Conservation (phyloP, 64 coral and sea anemone genomes). For the Hydrozoanthus tunicans region DNA sequence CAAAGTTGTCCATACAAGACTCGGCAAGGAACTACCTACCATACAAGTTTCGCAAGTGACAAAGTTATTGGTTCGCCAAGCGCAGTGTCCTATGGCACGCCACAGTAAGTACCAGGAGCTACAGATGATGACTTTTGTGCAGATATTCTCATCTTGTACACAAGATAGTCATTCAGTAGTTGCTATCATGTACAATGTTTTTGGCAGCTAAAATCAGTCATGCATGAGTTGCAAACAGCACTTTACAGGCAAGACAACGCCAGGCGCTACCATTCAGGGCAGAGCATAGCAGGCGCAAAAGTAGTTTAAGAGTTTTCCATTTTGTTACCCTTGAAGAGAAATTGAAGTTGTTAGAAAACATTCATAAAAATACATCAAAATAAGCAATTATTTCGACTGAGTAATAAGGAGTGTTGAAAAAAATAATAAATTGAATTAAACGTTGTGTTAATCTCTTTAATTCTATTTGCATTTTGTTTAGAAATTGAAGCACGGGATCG, state of each 20-base stretch:
- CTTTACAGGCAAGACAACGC: conserved; percentile 61
- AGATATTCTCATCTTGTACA: conserved; percentile 36
- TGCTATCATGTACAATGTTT: conserved; percentile 55
- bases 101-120: conserved; percentile 42
- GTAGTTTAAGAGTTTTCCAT: background rate
- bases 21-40: conserved; percentile 61
- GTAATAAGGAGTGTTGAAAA: too few species aligned
- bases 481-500: too few species aligned
- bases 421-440: too few species aligned
- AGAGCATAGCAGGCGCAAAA: conserved; percentile 17
- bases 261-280: conserved; percentile 58
- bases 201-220: conserved; percentile 49
- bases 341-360: too few species aligned
- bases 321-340: too few species aligned
- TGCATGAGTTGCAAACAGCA: conserved; percentile 20
- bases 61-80: conserved; percentile 49
- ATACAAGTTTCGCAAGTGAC: conserved; percentile 42
- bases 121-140: conserved; percentile 65
- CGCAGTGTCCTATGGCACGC: conserved; percentile 22
- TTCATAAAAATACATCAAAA: too few species aligned
- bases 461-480: too few species aligned
- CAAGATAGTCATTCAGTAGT: conserved; percentile 53
- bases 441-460: too few species aligned
- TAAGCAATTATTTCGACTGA: too few species aligned
- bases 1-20: conserved; percentile 35